These are phyloP conservation scores for Luperina nickerlii DNA, from an alignment of 2,888 invertebrate species.

Conservation along the genomic window DNA sequence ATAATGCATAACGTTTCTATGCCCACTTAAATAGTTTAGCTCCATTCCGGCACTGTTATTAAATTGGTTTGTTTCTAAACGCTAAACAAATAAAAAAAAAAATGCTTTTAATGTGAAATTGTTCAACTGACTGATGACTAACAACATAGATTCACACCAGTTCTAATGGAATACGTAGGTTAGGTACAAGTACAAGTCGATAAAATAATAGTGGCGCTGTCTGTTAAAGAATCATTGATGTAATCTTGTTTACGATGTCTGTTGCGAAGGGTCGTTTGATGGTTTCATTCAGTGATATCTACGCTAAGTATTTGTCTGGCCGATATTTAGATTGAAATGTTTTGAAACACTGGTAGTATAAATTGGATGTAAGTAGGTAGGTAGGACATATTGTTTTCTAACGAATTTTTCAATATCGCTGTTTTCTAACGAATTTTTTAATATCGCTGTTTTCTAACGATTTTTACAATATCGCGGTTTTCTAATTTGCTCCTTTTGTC, in stretches of 20 bases:
- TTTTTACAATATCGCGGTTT: not conserved
- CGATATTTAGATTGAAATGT: constrained; percentile 7
- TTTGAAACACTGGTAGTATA: not conserved
- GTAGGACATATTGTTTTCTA: not conserved
- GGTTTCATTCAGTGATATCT: constrained; percentile 26
- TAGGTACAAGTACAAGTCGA: constrained; percentile 11
- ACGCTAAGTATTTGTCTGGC: constrained; percentile 23
- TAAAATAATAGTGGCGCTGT: constrained; percentile 37
- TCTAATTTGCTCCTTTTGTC: not conserved
- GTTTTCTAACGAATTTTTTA: not conserved
- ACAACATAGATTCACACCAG: constrained; percentile 3
- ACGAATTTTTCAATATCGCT: not conserved
- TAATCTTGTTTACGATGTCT: constrained; percentile 52
- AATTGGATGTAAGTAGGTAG: not conserved
- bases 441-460: too few relatives aligned
- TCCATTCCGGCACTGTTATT: constrained; percentile 41
- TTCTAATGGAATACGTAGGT: constrained; percentile 11
- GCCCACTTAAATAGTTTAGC: constrained; percentile 47
- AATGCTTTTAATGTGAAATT: constrained; percentile 1
- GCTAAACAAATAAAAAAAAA: constrained; percentile 13
- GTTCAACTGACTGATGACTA: constrained; percentile 12
- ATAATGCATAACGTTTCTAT: constrained; percentile 72
- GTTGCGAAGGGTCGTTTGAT: constrained; percentile 36
- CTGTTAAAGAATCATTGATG: constrained; percentile 34
- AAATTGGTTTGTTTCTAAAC: constrained; percentile 42